A percentile compares a stretch with the other conserved stretches of the same genome.
phyloP scores from a whole-genome alignment of 2,113 vertebrate species.

The Apaloderma vittatum region DNA sequence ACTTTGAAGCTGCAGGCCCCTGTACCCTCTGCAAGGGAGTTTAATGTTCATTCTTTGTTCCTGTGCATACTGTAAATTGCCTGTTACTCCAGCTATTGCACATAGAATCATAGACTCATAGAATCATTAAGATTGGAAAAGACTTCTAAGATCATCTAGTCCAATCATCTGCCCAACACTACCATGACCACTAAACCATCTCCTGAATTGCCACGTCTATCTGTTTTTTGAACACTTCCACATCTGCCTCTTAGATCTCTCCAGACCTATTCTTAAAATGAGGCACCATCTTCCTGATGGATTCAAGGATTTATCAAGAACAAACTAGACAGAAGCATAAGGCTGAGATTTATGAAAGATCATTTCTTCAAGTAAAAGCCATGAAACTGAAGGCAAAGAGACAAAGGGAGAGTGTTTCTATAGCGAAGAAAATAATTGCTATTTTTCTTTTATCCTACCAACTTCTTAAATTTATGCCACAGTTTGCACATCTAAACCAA shows the following conservation, averaged over 20 bases:
- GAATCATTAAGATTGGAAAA: too few relatives aligned
- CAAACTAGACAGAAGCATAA: background rate
- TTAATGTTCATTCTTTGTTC: background rate
- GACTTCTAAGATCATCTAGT: too few relatives aligned
- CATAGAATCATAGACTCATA: too few relatives aligned
- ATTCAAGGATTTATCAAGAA: background rate
- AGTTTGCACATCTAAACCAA: background rate
- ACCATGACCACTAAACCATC: too few relatives aligned
- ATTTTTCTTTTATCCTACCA: background rate
- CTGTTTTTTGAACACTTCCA: too few relatives aligned
- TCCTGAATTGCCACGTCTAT: too few relatives aligned
- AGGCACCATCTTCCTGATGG: background rate
- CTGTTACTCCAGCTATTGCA: background rate
- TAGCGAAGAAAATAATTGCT: background rate
- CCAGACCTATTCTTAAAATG: background rate
- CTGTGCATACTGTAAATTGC: background rate
- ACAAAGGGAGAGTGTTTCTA: background rate
- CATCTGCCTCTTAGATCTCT: background rate
- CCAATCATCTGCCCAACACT: too few relatives aligned
- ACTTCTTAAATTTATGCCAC: background rate
- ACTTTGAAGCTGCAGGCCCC: background rate
- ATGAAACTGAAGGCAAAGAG: background rate
- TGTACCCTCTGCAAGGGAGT: background rate
- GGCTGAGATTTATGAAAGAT: background rate
- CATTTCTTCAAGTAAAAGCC: background rate